Evolutionary conservation across 1,140 invertebrate species (phyloP).

Genomic region (Babylonia areolata): DNA sequence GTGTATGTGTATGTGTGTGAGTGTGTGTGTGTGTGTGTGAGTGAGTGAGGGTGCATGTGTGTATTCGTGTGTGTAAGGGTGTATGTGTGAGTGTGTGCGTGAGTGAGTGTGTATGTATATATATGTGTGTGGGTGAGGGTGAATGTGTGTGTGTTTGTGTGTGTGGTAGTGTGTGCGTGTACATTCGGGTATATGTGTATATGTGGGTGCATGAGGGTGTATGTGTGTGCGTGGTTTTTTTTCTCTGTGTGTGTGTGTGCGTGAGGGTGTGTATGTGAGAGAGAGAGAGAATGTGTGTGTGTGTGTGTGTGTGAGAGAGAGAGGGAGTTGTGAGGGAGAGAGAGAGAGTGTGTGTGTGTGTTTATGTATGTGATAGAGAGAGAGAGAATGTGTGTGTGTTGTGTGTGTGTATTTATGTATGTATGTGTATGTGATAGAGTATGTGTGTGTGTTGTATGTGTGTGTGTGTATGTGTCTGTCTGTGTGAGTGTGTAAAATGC

Average conservation of each 20-base stretch:
- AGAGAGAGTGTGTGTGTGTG: neutral
- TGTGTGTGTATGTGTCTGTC: neutral
- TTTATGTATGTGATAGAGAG: neutral
- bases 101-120: neutral
- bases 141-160: neutral
- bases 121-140: neutral
- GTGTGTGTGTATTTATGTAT: neutral
- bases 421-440: neutral
- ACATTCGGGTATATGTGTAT: neutral
- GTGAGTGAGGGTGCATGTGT: too few species aligned
- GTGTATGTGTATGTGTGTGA: too few species aligned
- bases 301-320: neutral
- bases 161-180: too few species aligned
- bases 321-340: too few species aligned
- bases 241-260: neutral
- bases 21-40: conserved; percentile 1
- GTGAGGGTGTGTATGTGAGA: too few species aligned
- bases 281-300: too few species aligned
- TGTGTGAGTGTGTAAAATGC: too few species aligned
- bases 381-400: conserved; percentile 2
- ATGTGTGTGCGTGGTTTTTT: neutral
- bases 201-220: neutral
- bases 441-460: neutral
- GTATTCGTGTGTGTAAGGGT: neutral
- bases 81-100: neutral